Conservation (phyloP, 1,140 invertebrate genomes). For the Scylla paramamosain region DNA sequence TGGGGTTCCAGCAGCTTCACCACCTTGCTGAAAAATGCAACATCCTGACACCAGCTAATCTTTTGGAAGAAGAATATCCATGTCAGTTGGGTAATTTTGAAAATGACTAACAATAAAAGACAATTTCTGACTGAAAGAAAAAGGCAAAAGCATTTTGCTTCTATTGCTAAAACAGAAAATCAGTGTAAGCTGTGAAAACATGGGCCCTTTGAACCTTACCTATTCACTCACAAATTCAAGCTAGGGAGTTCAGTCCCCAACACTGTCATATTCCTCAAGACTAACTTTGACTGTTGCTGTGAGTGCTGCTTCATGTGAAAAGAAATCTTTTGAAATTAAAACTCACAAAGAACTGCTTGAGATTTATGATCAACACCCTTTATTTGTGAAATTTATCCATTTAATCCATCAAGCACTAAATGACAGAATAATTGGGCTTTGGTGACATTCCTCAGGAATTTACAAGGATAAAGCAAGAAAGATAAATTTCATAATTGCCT, state of each 20-base stretch:
- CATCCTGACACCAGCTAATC: neutral
- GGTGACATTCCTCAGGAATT: neutral
- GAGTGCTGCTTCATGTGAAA: conserved; percentile 40
- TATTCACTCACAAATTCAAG: conserved; percentile 38
- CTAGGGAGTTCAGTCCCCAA: conserved; percentile 42
- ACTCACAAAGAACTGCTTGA: conserved; percentile 21
- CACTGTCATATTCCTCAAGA: neutral
- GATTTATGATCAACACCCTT: conserved; percentile 29
- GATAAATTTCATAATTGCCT: neutral
- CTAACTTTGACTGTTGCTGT: conserved; percentile 3
- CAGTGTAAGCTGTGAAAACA: conserved; percentile 41
- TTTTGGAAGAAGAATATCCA: conserved; percentile 27
- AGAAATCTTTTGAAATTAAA: neutral
- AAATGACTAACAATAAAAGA: neutral
- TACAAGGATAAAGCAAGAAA: conserved; percentile 25
- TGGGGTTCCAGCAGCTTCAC: neutral
- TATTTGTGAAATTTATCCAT: neutral
- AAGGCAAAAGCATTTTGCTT: conserved; percentile 15
- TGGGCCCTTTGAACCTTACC: conserved; percentile 35
- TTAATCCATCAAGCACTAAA: conserved; percentile 24
- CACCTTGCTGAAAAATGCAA: too few relatives aligned
- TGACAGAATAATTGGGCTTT: conserved; percentile 5
- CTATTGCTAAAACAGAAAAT: conserved; percentile 27
- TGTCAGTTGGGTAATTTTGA: conserved; percentile 34
- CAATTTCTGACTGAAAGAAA: conserved; percentile 53